Evolutionary conservation across 2,888 invertebrate species (phyloP), one percentile per base, ranked within the genome.

Genomic region (Petrolisthes manimaculis): DNA sequence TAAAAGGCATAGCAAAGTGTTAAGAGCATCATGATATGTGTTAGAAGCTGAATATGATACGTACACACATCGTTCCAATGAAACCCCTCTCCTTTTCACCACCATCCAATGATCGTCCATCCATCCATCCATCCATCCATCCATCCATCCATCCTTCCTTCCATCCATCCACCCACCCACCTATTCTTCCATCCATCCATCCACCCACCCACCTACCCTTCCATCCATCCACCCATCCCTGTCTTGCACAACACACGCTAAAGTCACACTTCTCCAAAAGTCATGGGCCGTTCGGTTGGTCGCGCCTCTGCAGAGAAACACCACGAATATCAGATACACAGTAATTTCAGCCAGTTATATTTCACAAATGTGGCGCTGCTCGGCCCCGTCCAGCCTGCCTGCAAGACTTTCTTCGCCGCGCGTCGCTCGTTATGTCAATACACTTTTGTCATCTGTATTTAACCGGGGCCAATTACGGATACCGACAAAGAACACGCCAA

Each of bases 391-490:
- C 71, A 37, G 37, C 37, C 21, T 21, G 71, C 71, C 21, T 71
- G 71, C 71, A 71, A 71, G 71, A 71, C 71, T 77, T 24, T 77
- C 53, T 51, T 14, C 5, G 4, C 21, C 77, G 54, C 14, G 54
- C 79, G 53, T 53, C 54, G 21, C 54, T 79, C 12, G 53, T n/a
- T n/a, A 54, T 51, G 21, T 8, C 54, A 53, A n/a, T n/a, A n/a
- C 24, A 67, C 12, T 61, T 81, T 81, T 67, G 21, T n/a, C 56
- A 5, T 14, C 55, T 18, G 24, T 81, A 51, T 81, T 81, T 81
- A 81, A 54, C 81, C 51, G 61, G 51, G 67, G 14, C 81, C 81
- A 81, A 81, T 67, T 81, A 81, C 81, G 18, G 21, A 24, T 18
- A 24, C 9, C 5, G 3, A 8, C 4, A 5, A 24, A 14, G 67